A percentile compares a stretch with the other conserved stretches of the same genome.
These are phyloP conservation scores for Tetraodon nigroviridis DNA, from an alignment of 2,113 vertebrate genomes.

Conservation along the genomic window DNA sequence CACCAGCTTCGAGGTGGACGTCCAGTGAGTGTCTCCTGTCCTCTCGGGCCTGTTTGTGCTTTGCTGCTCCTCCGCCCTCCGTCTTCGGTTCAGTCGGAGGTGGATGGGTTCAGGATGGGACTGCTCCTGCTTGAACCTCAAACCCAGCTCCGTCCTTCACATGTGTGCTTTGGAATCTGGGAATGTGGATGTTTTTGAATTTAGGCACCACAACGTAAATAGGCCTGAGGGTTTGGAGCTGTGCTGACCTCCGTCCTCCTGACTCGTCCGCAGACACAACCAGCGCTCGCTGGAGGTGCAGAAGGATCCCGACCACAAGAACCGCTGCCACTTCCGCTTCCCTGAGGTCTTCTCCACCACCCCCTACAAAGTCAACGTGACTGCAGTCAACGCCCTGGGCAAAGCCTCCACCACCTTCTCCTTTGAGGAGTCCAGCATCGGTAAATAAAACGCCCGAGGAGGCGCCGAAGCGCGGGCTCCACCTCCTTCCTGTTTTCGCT, in stretches of 20 bases:
- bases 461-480: too few species aligned
- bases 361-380: slow-evolving; percentile 92
- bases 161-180: too few species aligned
- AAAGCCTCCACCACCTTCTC: slow-evolving; percentile 76
- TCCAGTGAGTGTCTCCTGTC: slow-evolving; percentile 80
- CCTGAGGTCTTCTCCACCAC: slow-evolving; percentile 89
- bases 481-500: too few species aligned
- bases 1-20: slow-evolving; percentile 88
- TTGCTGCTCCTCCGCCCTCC: too few species aligned
- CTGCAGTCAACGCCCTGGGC: slow-evolving; percentile 87
- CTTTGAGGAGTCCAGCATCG: slow-evolving; percentile 91
- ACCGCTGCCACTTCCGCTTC: slow-evolving; percentile 90
- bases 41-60: too few species aligned
- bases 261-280: slow-evolving; percentile 76
- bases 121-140: too few species aligned
- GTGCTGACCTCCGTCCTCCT: not conserved
- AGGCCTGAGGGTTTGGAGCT: too few species aligned
- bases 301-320: slow-evolving; percentile 85
- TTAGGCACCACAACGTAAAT: too few species aligned
- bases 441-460: slow-evolving; percentile 59
- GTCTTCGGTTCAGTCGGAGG: too few species aligned
- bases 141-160: too few species aligned
- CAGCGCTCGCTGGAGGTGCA: slow-evolving; percentile 83
- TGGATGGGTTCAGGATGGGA: too few species aligned
- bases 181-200: too few species aligned